A percentile compares a stretch with the other conserved stretches of the same genome.
Conservation (phyloP, 1,140 invertebrate species). For the Neotoxoptera formosana region DNA sequence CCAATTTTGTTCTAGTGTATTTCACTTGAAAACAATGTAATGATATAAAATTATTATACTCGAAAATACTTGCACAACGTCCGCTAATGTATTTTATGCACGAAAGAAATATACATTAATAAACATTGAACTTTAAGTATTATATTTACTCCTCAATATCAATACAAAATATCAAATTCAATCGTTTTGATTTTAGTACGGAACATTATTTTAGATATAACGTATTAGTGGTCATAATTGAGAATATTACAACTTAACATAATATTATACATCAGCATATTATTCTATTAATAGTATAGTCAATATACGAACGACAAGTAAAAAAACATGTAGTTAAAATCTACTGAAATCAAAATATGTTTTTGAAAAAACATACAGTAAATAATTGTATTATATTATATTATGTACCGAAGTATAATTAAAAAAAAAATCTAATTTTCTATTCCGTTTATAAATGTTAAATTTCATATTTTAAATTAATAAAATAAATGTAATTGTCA, state of each 20-base stretch:
- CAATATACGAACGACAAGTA: neutral
- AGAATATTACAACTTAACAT: neutral
- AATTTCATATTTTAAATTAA: neutral
- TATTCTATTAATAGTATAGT: neutral
- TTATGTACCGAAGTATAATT: neutral
- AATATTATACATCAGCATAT: neutral
- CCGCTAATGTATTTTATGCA: slow-evolving; percentile 1
- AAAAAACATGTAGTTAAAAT: neutral
- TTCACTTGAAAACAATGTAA: slow-evolving; percentile 25
- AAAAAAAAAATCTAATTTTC: neutral
- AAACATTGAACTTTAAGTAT: neutral
- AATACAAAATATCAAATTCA: neutral
- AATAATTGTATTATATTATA: neutral
- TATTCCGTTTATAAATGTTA: neutral
- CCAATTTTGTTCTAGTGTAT: slow-evolving; percentile 4
- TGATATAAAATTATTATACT: slow-evolving; percentile 2
- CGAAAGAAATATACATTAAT: neutral
- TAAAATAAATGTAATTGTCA: neutral
- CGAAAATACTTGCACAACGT: neutral
- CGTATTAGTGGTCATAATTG: too few species aligned
- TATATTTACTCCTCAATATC: neutral
- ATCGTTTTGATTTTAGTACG: neutral
- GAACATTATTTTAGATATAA: neutral
- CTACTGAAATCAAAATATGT: neutral
- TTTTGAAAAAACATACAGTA: neutral